Evolutionary conservation across 2,797 vertebrate genomes (phyloP).

Genomic region (Danio choprae): DNA sequence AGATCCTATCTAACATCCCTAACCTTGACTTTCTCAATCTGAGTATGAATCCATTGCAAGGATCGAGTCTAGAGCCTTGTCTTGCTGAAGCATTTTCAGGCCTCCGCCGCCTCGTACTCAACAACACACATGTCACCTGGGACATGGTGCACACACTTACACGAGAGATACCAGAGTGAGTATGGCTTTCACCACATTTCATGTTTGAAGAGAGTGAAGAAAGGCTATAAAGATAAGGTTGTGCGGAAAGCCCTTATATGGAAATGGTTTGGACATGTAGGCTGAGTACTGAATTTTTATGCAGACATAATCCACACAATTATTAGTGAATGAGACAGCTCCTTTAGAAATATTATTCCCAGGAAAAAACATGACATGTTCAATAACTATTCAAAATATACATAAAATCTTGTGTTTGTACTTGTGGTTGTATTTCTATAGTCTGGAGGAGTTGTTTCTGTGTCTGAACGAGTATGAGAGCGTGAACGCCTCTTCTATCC

Average conservation of each 20-base stretch:
- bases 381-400: neutral
- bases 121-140: constrained; percentile 96
- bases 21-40: constrained; percentile 96
- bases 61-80: constrained; percentile 84
- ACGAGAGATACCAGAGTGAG: constrained; percentile 92
- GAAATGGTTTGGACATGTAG: no score
- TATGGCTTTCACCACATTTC: neutral
- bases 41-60: constrained; percentile 94
- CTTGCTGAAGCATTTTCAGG: constrained; percentile 87
- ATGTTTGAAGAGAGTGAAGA: neutral
- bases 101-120: constrained; percentile 93
- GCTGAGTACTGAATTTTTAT: no score
- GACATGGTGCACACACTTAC: constrained; percentile 93
- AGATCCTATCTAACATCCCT: constrained; percentile 94
- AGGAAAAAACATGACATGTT: no score
- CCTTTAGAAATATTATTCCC: no score
- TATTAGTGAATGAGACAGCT: no score
- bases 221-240: neutral
- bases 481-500: constrained; percentile 84
- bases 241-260: no score
- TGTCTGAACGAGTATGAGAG: constrained; percentile 93
- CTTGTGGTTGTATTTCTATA: constrained; percentile 61
- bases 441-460: constrained; percentile 96
- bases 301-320: no score
- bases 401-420: constrained; percentile 12